phyloP scores from a whole-genome alignment of 2,888 invertebrate species.

The Trimorus sp. region DNA sequence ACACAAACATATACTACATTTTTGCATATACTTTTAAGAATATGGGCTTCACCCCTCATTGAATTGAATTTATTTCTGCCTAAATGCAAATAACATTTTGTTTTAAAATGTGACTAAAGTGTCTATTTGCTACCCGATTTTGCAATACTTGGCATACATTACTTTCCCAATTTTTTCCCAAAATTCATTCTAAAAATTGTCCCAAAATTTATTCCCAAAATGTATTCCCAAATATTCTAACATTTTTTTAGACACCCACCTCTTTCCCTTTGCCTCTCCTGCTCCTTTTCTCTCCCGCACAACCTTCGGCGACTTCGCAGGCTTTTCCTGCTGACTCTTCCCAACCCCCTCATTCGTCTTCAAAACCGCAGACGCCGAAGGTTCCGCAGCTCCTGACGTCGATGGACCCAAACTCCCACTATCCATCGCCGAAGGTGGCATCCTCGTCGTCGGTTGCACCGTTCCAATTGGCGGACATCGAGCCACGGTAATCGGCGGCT shows the following conservation, averaged over 20 bases:
- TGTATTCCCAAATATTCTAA: neutral
- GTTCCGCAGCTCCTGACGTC: conserved; percentile 15
- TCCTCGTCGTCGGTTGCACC: conserved; percentile 83
- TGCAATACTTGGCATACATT: no score
- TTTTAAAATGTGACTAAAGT: no score
- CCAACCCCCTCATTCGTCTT: conserved; percentile 17
- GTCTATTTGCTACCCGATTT: no score
- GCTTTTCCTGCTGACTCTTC: conserved; percentile 51
- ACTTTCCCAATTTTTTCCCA: no score
- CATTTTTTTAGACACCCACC: conserved; percentile 25
- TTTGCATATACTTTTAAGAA: no score
- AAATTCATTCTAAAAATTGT: no score
- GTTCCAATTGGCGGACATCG: conserved; percentile 83
- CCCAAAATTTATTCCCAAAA: no score
- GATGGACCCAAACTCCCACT: conserved; percentile 41
- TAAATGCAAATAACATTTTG: no score
- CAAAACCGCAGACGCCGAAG: conserved; percentile 22
- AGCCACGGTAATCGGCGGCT: conserved; percentile 81
- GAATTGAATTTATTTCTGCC: no score
- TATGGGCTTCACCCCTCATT: no score
- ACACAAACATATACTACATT: no score
- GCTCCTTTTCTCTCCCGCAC: conserved; percentile 41
- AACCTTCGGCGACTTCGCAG: conserved; percentile 58
- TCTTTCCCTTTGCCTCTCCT: conserved; percentile 41
- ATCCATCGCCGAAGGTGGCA: conserved; percentile 69